Base-by-base conservation (phyloP, 2,888 invertebrate species). In the Drosophila incognita region DNA sequence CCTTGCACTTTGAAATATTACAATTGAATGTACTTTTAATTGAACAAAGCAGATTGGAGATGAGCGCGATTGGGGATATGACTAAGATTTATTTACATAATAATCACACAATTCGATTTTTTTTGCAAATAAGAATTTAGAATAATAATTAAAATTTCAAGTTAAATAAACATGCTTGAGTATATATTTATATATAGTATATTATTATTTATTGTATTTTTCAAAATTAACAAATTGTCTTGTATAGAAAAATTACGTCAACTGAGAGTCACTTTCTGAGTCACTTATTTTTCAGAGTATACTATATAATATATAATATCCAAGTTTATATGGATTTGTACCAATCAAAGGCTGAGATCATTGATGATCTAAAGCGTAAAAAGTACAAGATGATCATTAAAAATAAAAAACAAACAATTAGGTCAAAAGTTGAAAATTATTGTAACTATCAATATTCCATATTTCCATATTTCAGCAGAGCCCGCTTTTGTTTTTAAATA, bases 281-380 rank as follows among this genome's bases (percentile, higher is more conserved):
- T 76, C 76, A 79, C 54, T 35, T 31, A 21, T 48, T n/a, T 18
- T 13, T 2, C 21, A 3, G 24, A 24, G 13, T 35, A 35, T 27
- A n/a, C 15, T n/a, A 36, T 27, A 69, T 21, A 69, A 48, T n/a
- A 36, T 27, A 69, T 13, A 69, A 48, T 68, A 48, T 53, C 35
- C 42, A 64, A 21, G 27, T 29, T 52, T 24, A 33, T 36, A 61
- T 27, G 35, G 11, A 54, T 57, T 40, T 15, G 4, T 33, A 27
- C 27, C 10, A 38, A 6, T 53, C 21, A 51, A 54, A 38, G 8
- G 40, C 60, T 69, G 76, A 79, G 60, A 79, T 75, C 66, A 79
- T 66, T 46, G 56, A 13, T 52, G 49, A 59, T n/a, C 29, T 7
- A 29, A 29, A 29, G 29, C 29, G 38, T 31, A 4, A 2, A 27